These are phyloP conservation scores for Erebia aethiops DNA, from an alignment of 2,888 invertebrate species.

Conservation along the genomic window DNA sequence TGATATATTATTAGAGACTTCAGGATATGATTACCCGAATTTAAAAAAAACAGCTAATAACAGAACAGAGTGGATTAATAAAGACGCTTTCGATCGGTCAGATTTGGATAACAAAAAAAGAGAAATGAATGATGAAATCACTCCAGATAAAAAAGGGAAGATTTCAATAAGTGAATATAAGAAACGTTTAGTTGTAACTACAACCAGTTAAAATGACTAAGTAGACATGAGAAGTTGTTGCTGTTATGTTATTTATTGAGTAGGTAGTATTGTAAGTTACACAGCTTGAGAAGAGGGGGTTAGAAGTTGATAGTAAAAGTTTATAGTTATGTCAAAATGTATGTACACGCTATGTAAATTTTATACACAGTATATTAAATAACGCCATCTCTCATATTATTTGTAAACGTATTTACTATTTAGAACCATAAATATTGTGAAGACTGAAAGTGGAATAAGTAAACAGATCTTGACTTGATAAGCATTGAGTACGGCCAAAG, in stretches of 20 bases:
- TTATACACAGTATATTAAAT: too few relatives aligned
- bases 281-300: too few relatives aligned
- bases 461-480: too few relatives aligned
- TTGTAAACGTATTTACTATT: too few relatives aligned
- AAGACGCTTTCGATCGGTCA: not conserved
- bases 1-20: slow-evolving; percentile 37
- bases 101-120: not conserved
- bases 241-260: not conserved
- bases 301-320: too few relatives aligned
- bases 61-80: not conserved
- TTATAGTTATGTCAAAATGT: too few relatives aligned
- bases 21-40: not conserved
- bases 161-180: not conserved
- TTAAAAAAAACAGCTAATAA: not conserved
- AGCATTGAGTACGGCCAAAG: too few relatives aligned
- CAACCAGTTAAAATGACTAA: slow-evolving; percentile 22
- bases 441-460: too few relatives aligned
- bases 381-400: too few relatives aligned
- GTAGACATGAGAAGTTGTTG: slow-evolving; percentile 16
- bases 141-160: not conserved
- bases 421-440: too few relatives aligned
- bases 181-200: not conserved
- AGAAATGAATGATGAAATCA: not conserved
- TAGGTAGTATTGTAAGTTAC: too few relatives aligned
- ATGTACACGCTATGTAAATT: too few relatives aligned